Evolutionary conservation across 2,113 vertebrate species (phyloP).

Genomic region (Camelus dromedarius): DNA sequence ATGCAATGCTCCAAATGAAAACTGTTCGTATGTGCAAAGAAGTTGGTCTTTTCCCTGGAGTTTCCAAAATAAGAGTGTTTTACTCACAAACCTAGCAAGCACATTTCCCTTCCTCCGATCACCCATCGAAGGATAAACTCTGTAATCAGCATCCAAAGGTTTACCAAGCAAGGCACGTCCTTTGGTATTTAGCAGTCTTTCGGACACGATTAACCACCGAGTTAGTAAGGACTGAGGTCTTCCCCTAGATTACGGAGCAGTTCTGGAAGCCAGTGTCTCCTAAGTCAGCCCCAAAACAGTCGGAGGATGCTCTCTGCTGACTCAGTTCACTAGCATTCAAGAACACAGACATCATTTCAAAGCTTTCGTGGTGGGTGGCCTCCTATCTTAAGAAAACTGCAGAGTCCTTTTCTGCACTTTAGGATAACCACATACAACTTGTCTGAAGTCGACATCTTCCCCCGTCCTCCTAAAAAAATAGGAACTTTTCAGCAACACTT

Average conservation of each 20-base stretch:
- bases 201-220: background rate
- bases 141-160: background rate
- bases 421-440: background rate
- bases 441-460: background rate
- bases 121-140: background rate
- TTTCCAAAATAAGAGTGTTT: background rate
- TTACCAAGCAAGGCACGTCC: background rate
- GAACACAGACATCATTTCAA: background rate
- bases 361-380: background rate
- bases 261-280: background rate
- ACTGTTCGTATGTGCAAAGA: background rate
- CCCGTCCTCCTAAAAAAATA: background rate
- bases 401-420: background rate
- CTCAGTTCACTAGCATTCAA: background rate
- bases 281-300: background rate
- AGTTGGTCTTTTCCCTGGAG: background rate
- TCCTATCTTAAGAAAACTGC: background rate
- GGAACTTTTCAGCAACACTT: background rate
- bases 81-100: background rate
- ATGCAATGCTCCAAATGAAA: background rate
- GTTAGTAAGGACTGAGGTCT: background rate
- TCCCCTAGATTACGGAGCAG: background rate
- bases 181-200: no score
- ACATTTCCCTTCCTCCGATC: background rate
- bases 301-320: background rate